Conservation (phyloP, 2,888 invertebrate genomes). For the Rhodophaea formosa region DNA sequence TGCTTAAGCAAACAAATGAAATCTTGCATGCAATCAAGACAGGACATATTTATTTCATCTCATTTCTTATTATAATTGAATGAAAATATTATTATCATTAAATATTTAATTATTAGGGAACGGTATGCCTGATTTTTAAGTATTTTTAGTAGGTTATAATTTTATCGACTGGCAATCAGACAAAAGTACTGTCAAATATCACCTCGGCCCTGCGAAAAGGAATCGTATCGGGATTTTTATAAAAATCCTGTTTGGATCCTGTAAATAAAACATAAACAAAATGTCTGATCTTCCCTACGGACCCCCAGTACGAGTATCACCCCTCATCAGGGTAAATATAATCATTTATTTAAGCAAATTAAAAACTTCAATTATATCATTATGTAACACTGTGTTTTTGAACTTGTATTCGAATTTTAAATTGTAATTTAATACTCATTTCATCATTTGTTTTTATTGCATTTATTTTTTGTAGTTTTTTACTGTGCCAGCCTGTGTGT, state of each 20-base stretch:
- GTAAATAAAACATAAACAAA: constrained; percentile 37
- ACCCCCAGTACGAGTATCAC: constrained; percentile 89
- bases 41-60: no score
- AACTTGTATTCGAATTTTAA: constrained; percentile 35
- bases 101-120: no score
- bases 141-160: background rate
- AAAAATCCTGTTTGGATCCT: constrained; percentile 54
- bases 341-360: constrained; percentile 16
- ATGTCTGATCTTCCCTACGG: constrained; percentile 76
- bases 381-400: constrained; percentile 60
- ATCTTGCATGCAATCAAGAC: no score
- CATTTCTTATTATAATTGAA: no score
- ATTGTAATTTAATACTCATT: constrained; percentile 16
- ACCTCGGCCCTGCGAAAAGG: constrained; percentile 44
- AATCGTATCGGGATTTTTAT: constrained; percentile 42
- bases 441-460: background rate
- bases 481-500: background rate
- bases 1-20: no score
- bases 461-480: background rate
- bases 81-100: no score
- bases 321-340: constrained; percentile 87
- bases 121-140: background rate
- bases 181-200: constrained; percentile 21
- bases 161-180: background rate
- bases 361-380: constrained; percentile 30